Evolutionary conservation across 1,140 invertebrate species (phyloP).

Genomic region (Octopus bimaculoides): DNA sequence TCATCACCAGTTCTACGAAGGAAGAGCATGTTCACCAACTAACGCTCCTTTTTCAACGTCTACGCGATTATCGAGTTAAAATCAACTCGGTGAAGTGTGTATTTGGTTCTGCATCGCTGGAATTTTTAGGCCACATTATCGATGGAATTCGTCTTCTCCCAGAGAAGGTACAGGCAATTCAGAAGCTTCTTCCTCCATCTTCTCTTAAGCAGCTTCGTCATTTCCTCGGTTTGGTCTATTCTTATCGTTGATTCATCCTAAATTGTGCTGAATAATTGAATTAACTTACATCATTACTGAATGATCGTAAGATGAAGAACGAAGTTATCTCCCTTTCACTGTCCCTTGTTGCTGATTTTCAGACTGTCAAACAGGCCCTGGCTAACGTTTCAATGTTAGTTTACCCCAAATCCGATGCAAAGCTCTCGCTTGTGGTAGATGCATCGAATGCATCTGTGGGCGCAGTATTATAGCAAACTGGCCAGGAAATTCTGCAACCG

Average conservation of each 20-base stretch:
- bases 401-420: neutral
- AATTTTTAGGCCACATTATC: neutral
- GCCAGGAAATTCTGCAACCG: neutral
- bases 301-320: neutral
- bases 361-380: neutral
- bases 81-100: neutral
- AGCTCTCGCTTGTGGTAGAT: neutral
- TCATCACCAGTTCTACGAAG: conserved; percentile 15
- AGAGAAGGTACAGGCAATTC: conserved; percentile 28
- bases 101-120: conserved; percentile 12
- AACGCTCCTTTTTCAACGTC: neutral
- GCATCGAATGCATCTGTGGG: neutral
- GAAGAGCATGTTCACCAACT: conserved; percentile 14
- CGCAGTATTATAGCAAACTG: neutral
- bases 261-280: conserved; percentile 10
- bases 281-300: conserved; percentile 13
- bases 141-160: neutral
- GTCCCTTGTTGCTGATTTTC: neutral
- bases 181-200: conserved; percentile 41
- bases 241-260: conserved; percentile 18
- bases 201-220: conserved; percentile 38
- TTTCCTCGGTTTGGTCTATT: conserved; percentile 52
- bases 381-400: conserved; percentile 9
- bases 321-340: neutral
- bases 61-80: neutral